These are phyloP conservation scores for Agrilus planipennis DNA, from an alignment of 1,140 invertebrate species.

Conservation along the genomic window DNA sequence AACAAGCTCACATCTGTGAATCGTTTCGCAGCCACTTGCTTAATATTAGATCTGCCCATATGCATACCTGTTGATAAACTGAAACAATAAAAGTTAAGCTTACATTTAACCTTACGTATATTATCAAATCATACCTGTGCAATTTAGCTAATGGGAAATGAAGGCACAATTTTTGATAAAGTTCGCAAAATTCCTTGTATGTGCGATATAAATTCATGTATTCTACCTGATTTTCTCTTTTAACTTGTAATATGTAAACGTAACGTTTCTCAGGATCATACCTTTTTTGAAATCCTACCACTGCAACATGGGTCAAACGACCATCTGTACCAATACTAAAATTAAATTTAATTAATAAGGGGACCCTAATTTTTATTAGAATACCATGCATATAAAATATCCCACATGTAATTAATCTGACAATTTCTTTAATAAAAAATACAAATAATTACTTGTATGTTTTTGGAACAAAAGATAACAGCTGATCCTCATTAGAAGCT, in stretches of 20 bases:
- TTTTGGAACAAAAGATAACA: constrained; percentile 88
- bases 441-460: constrained; percentile 68
- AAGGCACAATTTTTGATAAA: constrained; percentile 87
- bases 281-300: constrained; percentile 84
- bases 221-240: constrained; percentile 71
- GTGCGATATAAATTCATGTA: constrained; percentile 80
- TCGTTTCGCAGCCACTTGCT: constrained; percentile 85
- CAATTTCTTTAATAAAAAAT: neutral
- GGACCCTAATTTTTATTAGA: too few relatives aligned
- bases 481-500: constrained; percentile 68
- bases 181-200: constrained; percentile 93
- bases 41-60: constrained; percentile 85
- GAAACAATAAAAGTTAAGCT: constrained; percentile 13
- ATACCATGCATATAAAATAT: too few relatives aligned
- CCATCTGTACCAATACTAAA: constrained; percentile 81
- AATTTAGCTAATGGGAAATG: constrained; percentile 84
- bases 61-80: constrained; percentile 66
- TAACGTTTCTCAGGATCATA: constrained; percentile 98
- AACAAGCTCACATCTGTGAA: constrained; percentile 79
- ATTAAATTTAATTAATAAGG: too few relatives aligned
- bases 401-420: too few relatives aligned
- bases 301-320: constrained; percentile 70
- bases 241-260: constrained; percentile 85
- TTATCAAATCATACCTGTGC: constrained; percentile 52
- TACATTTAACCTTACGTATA: neutral